Percentiles rank a stretch among this genome's conserved stretches.
Evolutionary conservation across 2,888 invertebrate genomes (phyloP).

Genomic region (Nomada flava): DNA sequence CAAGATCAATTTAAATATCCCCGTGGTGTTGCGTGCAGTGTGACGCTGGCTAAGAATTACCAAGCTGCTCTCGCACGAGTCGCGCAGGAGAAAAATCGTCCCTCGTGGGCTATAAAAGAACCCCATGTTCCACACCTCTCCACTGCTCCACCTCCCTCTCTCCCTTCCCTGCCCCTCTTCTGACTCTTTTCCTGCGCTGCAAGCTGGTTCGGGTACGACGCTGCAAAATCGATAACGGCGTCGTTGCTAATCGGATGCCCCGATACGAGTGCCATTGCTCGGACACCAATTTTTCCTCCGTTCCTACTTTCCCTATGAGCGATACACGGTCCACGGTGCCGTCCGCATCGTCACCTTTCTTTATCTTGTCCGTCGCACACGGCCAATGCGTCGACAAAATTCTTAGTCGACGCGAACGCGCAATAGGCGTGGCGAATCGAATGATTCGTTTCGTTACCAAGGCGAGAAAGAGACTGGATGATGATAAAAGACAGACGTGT

Average conservation of each 20-base stretch:
- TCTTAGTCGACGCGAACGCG: slow-evolving; percentile 32
- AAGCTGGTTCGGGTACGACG: slow-evolving; percentile 70
- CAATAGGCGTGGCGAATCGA: slow-evolving; percentile 61
- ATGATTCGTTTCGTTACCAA: slow-evolving; percentile 24
- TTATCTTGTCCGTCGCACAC: slow-evolving; percentile 12
- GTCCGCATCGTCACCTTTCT: slow-evolving; percentile 7
- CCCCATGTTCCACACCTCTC: slow-evolving; percentile 59
- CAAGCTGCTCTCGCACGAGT: slow-evolving; percentile 32
- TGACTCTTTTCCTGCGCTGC: slow-evolving; percentile 66
- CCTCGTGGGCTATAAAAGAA: slow-evolving; percentile 71
- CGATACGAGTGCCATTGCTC: slow-evolving; percentile 52
- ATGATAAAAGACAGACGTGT: not conserved
- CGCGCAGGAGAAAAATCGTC: slow-evolving; percentile 64
- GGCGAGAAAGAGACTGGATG: slow-evolving; percentile 22
- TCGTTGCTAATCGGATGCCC: slow-evolving; percentile 72
- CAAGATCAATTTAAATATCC: slow-evolving; percentile 75
- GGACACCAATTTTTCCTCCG: slow-evolving; percentile 40
- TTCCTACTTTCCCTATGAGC: not conserved
- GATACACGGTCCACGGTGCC: not conserved
- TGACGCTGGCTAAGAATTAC: slow-evolving; percentile 40
- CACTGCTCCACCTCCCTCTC: slow-evolving; percentile 20
- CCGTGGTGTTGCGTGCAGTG: slow-evolving; percentile 48
- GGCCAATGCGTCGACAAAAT: slow-evolving; percentile 26
- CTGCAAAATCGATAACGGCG: slow-evolving; percentile 75
- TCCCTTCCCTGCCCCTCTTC: slow-evolving; percentile 19